Evolutionary conservation across 2,113 vertebrate genomes (phyloP).

Genomic region (Chaetodon auriga): DNA sequence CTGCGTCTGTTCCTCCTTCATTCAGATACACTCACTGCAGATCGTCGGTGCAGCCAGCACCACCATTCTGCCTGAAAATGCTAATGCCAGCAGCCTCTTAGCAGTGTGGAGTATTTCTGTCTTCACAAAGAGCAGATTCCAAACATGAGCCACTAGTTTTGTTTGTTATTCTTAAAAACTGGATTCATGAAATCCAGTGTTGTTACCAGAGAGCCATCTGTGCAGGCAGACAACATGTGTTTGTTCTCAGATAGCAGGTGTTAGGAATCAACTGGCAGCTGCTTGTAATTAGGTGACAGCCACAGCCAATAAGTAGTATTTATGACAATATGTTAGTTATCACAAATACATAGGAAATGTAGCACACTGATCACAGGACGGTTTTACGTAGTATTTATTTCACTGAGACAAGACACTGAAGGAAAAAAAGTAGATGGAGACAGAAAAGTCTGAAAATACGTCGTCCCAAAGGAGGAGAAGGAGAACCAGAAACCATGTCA

Average conservation of each 20-base stretch:
- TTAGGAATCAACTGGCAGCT: constrained; percentile 56
- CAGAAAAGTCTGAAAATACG: constrained; percentile 25
- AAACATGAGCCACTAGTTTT: neutral
- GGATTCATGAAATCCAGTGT: constrained; percentile 14
- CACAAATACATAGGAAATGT: neutral
- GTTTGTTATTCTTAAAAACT: constrained; percentile 20
- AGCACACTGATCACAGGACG: neutral
- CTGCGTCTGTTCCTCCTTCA: constrained; percentile 4
- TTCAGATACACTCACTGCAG: neutral
- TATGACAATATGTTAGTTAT: constrained; percentile 17
- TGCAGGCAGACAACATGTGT: constrained; percentile 57
- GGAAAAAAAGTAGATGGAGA: neutral
- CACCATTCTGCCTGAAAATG: neutral
- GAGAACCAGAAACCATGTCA: neutral
- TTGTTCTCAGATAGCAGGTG: constrained; percentile 65
- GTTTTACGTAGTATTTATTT: neutral
- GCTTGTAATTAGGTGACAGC: constrained; percentile 63
- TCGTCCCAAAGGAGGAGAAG: constrained; percentile 1
- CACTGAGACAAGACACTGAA: neutral
- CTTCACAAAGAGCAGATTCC: constrained; percentile 2
- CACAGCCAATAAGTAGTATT: constrained; percentile 39
- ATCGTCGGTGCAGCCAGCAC: neutral
- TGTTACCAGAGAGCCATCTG: constrained; percentile 64
- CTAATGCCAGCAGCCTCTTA: neutral
- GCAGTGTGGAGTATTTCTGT: neutral